phyloP scores from a whole-genome alignment of 2,888 invertebrate species.

The Lycia hirtaria region DNA sequence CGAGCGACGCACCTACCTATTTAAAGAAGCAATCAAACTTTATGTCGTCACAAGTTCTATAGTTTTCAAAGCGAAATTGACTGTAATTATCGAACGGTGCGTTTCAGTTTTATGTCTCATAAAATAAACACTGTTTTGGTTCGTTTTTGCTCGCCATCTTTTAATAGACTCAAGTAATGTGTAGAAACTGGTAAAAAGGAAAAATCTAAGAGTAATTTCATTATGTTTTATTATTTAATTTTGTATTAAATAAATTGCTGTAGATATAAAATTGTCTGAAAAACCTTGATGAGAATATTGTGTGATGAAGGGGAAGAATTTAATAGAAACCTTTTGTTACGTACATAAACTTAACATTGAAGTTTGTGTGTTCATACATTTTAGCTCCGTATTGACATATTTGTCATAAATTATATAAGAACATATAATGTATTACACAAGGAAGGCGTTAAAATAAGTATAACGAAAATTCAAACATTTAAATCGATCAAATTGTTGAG shows the following conservation, averaged over 20 bases:
- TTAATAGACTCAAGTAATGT: conserved; percentile 34
- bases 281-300: not conserved
- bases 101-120: conserved; percentile 21
- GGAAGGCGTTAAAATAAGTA: too few relatives aligned
- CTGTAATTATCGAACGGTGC: conserved; percentile 15
- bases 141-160: conserved; percentile 40
- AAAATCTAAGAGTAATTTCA: not conserved
- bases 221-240: conserved; percentile 2
- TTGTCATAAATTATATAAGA: too few relatives aligned
- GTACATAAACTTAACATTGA: too few relatives aligned
- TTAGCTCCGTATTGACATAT: too few relatives aligned
- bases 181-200: not conserved
- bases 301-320: too few relatives aligned
- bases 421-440: too few relatives aligned
- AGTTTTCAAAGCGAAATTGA: conserved; percentile 19
- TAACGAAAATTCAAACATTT: too few relatives aligned
- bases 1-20: conserved; percentile 47
- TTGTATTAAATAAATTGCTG: not conserved
- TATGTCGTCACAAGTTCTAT: conserved; percentile 33
- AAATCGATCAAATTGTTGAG: too few relatives aligned
- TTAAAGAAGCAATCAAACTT: conserved; percentile 57
- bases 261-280: not conserved
- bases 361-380: too few relatives aligned
- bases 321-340: too few relatives aligned
- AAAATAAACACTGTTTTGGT: conserved; percentile 31